These are phyloP conservation scores for Galaxias olidus DNA, from an alignment of 2,797 vertebrate genomes.

Conservation along the genomic window DNA sequence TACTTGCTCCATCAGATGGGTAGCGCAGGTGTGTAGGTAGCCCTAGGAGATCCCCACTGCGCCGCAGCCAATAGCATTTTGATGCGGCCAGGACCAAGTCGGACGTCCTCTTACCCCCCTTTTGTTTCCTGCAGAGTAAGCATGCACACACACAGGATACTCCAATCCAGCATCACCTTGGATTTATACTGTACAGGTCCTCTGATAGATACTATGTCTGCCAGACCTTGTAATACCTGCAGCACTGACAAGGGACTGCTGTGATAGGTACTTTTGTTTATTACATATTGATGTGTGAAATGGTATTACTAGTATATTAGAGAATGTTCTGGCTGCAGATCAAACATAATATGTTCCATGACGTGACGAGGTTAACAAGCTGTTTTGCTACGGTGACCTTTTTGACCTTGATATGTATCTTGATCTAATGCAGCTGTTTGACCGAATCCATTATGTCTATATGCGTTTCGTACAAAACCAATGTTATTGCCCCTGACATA, in stretches of 20 bases:
- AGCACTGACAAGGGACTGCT: conserved; percentile 31
- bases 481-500: too few relatives aligned
- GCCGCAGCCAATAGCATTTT: conserved; percentile 59
- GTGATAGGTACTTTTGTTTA: background rate
- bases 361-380: background rate
- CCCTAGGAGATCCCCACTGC: background rate
- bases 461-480: too few relatives aligned
- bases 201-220: conserved; percentile 27
- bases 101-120: conserved; percentile 54
- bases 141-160: conserved; percentile 62
- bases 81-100: conserved; percentile 57
- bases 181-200: conserved; percentile 43
- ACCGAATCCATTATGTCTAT: too few relatives aligned
- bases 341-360: too few relatives aligned
- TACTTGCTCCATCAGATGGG: background rate
- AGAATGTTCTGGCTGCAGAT: too few relatives aligned
- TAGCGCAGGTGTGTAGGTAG: background rate
- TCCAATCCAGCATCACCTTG: conserved; percentile 61
- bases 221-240: conserved; percentile 22
- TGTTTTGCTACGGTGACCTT: background rate
- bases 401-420: conserved; percentile 10
- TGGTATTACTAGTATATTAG: too few relatives aligned
- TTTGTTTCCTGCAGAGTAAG: conserved; percentile 72
- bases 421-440: too few relatives aligned
- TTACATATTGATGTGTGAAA: too few relatives aligned